Evolutionary conservation across 2,797 vertebrate species (phyloP), one percentile per base, ranked within the genome.

Genomic region (Centroberyx gerrardi): DNA sequence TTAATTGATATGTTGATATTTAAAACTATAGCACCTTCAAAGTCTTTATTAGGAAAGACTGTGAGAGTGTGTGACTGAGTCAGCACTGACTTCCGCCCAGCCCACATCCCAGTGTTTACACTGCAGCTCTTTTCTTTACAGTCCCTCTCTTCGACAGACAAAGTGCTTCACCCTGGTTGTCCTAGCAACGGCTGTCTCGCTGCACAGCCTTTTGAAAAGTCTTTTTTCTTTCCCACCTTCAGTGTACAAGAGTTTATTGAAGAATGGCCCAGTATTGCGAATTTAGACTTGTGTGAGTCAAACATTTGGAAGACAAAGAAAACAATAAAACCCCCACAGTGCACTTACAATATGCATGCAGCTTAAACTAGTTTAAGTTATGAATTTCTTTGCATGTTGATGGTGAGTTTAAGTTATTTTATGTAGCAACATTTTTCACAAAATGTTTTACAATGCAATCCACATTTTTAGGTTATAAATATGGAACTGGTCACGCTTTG

Each of bases 101-200:
- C 17, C 51, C 18, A 52, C 18, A 52, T 52, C n/a, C 18, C 15
- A n/a, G 13, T 48, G 36, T 79, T 67, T 54, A 10, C n/a, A 62
- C 54, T 56, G 31, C 14, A 18, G 60, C 42, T 78, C 49, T 63
- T 60, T 38, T 74, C n/a, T 42, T 3, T 62, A 48, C 8, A 7
- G 7, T 64, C 31, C 53, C 33, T 51, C 52, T 40, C 53, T 61
- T 64, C 7, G 18, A 52, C 53, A 58, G 27, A 73, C 52, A 68
- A 54, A 46, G 49, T 17, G 18, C 62, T 33, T 64, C 66, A 81
- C 86, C 83, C 88, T 86, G 86, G 78, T 90, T 74, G 66, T 82
- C 82, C 8, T 62, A 54, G 74, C 52, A 90, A 87, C 77, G 52
- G 31, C 44, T 40, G 33, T 54, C 28, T 55, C 10, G 14, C 18